Base-by-base conservation (phyloP, 2,113 vertebrate species). In the Dunckerocampus dactyliophorus region DNA sequence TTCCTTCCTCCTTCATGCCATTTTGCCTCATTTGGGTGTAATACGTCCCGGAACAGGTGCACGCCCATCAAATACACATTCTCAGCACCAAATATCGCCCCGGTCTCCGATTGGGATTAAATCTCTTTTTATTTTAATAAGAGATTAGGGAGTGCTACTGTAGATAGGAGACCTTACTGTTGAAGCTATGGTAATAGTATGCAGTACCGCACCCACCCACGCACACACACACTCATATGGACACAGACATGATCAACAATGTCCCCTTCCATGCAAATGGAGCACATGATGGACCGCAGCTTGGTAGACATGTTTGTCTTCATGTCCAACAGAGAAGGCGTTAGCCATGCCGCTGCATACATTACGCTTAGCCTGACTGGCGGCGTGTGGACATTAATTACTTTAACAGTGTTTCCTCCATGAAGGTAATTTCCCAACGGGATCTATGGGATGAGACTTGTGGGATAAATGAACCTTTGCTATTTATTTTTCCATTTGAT, bases 141-240 rank as follows among this genome's bases (percentile, higher is more conserved):
- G 22, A 69, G 72, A 82, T 81, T 69, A 80, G 58, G 62, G 21
- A 61, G 46, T 53, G 63, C 69, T 65, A 31, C n/a, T 28, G 24
- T 28, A 34, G 31, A 34, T 5, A 34, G 3, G 31, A 58, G 53
- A 43, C 39, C 50, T 57, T 21, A 57, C 13, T 59, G 50, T 64
- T 67, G 43, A 69, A 66, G 37, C 67, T 58, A 47, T n/a, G 13
- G 20, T 54, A 66, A 67, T 69, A 61, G 69, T 71, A 63, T 71
- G 75, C 71, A 62, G 31, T 22, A 74, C 70, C 76, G 66, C 63
- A 70, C 51, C 70, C 42, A 10, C 13, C 13, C 57, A 47, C 1
- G 2, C 24, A 28, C 24, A 34, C 31, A 34, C 31, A 8, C 31
- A 34, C 6, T 4, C 31, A 34, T 1, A 15, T 45, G 42, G 49